Evolutionary conservation across 2,888 invertebrate species (phyloP).

Genomic region (Drosophila neutralis): DNA sequence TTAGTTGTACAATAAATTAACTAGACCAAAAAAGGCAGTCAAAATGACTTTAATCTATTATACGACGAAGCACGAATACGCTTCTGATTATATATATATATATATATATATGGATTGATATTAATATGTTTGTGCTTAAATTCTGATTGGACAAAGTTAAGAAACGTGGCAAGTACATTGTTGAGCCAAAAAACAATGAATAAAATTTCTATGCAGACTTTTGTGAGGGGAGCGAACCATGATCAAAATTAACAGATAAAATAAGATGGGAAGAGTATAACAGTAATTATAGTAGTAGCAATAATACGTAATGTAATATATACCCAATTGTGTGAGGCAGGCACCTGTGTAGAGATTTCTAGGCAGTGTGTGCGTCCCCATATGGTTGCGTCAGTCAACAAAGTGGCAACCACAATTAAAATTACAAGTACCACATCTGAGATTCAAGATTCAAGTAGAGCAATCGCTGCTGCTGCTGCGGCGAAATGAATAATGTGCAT

Average conservation of each 20-base stretch:
- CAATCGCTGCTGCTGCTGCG: slow-evolving; percentile 12
- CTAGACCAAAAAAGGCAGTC: slow-evolving; percentile 46
- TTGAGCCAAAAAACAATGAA: not conserved
- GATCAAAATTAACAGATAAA: not conserved
- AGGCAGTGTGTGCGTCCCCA: slow-evolving; percentile 1
- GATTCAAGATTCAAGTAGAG: slow-evolving; percentile 30
- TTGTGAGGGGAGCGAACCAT: not conserved
- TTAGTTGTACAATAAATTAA: slow-evolving; percentile 55
- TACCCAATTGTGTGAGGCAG: not conserved
- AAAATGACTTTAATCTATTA: not conserved
- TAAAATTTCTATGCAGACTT: not conserved
- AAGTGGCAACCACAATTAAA: slow-evolving; percentile 64
- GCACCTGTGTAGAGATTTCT: slow-evolving; percentile 15
- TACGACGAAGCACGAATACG: not conserved
- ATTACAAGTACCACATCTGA: slow-evolving; percentile 36
- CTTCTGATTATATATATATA: not conserved
- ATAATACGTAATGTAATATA: not conserved
- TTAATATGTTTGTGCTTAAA: not conserved
- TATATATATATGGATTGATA: not conserved
- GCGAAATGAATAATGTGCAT: slow-evolving; percentile 66
- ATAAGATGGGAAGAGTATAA: not conserved
- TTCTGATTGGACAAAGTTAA: not conserved
- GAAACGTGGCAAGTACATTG: not conserved
- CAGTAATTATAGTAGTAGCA: not conserved
- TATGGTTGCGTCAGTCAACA: slow-evolving; percentile 62